A percentile compares a stretch with the other conserved stretches of the same genome.
phyloP scores from a whole-genome alignment of 1,140 invertebrate species.

The Pseudomyrmex dendroicus region DNA sequence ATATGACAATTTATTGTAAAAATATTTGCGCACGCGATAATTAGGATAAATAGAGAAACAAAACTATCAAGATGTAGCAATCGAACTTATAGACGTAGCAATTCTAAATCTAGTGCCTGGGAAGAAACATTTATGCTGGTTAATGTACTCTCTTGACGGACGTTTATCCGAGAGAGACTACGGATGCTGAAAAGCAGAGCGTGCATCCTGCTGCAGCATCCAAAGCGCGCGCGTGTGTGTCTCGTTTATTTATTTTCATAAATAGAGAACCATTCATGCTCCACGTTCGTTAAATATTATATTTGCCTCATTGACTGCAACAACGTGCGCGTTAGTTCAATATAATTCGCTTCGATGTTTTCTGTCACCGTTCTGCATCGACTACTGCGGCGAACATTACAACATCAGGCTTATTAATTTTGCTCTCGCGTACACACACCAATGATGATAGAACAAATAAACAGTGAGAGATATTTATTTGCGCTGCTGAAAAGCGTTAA shows the following conservation, averaged over 20 bases:
- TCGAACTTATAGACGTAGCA: too few relatives aligned
- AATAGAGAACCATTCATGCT: constrained; percentile 21
- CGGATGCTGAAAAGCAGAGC: constrained; percentile 43
- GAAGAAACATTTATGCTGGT: neutral
- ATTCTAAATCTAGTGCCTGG: too few relatives aligned
- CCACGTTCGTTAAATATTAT: constrained; percentile 32
- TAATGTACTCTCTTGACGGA: constrained; percentile 31
- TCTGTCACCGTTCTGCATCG: neutral
- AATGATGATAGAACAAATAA: constrained; percentile 4
- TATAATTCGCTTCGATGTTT: constrained; percentile 28
- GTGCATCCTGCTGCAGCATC: constrained; percentile 22
- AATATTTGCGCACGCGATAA: too few relatives aligned
- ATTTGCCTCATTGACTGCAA: constrained; percentile 29
- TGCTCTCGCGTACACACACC: neutral
- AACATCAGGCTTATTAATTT: constrained; percentile 16
- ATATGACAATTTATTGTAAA: too few relatives aligned
- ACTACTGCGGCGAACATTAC: neutral
- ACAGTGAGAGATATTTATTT: neutral
- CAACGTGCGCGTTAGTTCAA: constrained; percentile 25
- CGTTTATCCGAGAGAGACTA: constrained; percentile 16
- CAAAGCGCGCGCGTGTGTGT: neutral
- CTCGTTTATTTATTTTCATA: constrained; percentile 42
- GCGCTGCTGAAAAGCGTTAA: neutral
- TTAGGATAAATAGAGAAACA: too few relatives aligned
- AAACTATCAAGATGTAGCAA: too few relatives aligned